A percentile compares a stretch with the other conserved stretches of the same genome.
phyloP scores from a whole-genome alignment of 2,888 invertebrate genomes.

The Caenorhabditis imperialis region DNA sequence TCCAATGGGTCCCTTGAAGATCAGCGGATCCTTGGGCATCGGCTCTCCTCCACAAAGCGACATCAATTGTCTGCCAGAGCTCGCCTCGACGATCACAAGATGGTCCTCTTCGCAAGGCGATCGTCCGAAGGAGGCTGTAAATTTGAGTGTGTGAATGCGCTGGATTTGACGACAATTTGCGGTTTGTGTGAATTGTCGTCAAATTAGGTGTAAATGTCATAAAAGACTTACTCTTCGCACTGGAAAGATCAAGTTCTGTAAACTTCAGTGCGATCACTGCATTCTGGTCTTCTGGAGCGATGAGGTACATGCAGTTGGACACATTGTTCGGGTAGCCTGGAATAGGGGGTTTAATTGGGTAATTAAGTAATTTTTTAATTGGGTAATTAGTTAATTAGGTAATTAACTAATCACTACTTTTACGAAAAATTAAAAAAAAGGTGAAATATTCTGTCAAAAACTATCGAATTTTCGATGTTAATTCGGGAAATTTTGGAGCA shows the following conservation, averaged over 20 bases:
- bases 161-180: no score
- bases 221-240: conserved; percentile 14
- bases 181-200: no score
- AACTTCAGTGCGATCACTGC: conserved; percentile 44
- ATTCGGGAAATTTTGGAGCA: no score
- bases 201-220: not conserved
- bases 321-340: conserved; percentile 73
- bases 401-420: no score
- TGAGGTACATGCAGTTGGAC: conserved; percentile 68
- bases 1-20: conserved; percentile 69
- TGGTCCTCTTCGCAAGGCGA: conserved; percentile 70
- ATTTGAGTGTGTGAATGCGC: no score
- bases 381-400: no score
- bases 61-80: conserved; percentile 47
- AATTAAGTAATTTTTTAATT: no score
- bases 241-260: conserved; percentile 41
- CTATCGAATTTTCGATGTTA: no score
- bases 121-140: conserved; percentile 46
- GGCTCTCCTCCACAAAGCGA: conserved; percentile 61
- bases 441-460: no score
- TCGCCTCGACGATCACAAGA: conserved; percentile 69
- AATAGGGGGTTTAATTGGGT: no score
- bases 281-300: conserved; percentile 62
- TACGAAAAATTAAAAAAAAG: no score
- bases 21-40: conserved; percentile 47